A percentile compares a stretch with the other conserved stretches of the same genome.
These are phyloP conservation scores for Fukomys damarensis DNA, from an alignment of 2,113 vertebrate species.

Conservation along the genomic window DNA sequence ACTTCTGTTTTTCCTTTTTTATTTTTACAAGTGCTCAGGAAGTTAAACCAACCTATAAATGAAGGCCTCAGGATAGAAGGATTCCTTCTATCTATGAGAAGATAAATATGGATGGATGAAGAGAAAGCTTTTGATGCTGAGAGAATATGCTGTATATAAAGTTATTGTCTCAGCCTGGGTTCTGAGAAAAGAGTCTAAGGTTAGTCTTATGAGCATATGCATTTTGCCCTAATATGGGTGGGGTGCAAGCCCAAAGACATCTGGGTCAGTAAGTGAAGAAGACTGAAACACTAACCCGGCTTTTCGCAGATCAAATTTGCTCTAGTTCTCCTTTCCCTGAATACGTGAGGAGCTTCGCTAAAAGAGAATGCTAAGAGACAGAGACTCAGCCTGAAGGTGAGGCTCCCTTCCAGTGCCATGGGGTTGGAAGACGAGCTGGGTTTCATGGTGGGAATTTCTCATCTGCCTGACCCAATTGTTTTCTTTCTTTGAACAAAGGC, in stretches of 20 bases:
- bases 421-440: conserved; percentile 31
- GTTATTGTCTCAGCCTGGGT: not conserved
- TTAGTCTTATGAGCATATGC: not conserved
- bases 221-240: not conserved
- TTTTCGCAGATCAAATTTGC: conserved; percentile 31
- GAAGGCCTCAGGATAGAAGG: not conserved
- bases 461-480: conserved; percentile 21
- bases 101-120: not conserved
- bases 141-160: not conserved
- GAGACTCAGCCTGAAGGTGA: not conserved
- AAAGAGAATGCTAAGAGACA: conserved; percentile 37
- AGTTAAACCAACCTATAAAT: not conserved
- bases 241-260: not conserved
- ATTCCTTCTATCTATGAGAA: too few relatives aligned
- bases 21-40: not conserved
- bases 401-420: not conserved
- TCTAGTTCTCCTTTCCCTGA: not conserved
- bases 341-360: not conserved
- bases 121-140: not conserved
- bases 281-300: conserved; percentile 56
- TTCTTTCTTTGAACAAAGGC: conserved; percentile 67
- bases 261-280: not conserved
- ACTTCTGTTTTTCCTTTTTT: not conserved
- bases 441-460: conserved; percentile 46
- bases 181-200: not conserved